Percentiles rank a stretch among this genome's conserved stretches.
phyloP scores from a whole-genome alignment of 2,113 vertebrate species.

The Crypturellus undulatus region DNA sequence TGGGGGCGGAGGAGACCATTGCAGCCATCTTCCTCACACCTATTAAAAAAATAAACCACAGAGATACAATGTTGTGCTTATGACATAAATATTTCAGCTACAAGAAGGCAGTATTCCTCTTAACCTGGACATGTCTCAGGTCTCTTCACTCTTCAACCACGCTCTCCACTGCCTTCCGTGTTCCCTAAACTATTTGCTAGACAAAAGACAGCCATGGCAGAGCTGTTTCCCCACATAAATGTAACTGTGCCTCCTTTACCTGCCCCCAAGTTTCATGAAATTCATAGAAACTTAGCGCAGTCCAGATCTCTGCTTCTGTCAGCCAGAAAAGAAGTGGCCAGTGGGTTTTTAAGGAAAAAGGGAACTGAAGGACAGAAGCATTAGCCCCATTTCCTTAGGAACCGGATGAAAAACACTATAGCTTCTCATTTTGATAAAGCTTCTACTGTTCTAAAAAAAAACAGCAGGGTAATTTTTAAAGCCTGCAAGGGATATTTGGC shows the following conservation, averaged over 20 bases:
- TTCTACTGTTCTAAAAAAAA: background rate
- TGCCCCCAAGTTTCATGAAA: background rate
- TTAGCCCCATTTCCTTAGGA: background rate
- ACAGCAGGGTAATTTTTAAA: fast-evolving
- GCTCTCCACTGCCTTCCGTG: background rate
- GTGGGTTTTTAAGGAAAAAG: background rate
- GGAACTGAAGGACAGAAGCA: background rate
- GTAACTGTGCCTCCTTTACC: background rate
- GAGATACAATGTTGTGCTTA: fast-evolving
- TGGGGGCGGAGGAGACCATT: slow-evolving; percentile 91
- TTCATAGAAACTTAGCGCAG: background rate
- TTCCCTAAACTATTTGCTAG: fast-evolving
- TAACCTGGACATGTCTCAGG: fast-evolving
- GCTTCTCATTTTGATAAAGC: background rate
- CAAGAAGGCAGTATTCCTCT: fast-evolving
- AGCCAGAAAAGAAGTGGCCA: background rate
- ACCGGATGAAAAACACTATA: background rate
- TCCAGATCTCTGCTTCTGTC: fast-evolving
- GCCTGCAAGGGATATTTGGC: background rate
- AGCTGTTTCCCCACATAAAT: background rate
- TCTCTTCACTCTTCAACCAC: background rate
- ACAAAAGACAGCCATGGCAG: background rate
- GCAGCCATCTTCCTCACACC: slow-evolving; percentile 88
- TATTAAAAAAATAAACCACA: slow-evolving; percentile 21
- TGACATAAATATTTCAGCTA: fast-evolving